These are phyloP conservation scores for Centropus bengalensis DNA, from an alignment of 2,113 vertebrate species.

Conservation along the genomic window DNA sequence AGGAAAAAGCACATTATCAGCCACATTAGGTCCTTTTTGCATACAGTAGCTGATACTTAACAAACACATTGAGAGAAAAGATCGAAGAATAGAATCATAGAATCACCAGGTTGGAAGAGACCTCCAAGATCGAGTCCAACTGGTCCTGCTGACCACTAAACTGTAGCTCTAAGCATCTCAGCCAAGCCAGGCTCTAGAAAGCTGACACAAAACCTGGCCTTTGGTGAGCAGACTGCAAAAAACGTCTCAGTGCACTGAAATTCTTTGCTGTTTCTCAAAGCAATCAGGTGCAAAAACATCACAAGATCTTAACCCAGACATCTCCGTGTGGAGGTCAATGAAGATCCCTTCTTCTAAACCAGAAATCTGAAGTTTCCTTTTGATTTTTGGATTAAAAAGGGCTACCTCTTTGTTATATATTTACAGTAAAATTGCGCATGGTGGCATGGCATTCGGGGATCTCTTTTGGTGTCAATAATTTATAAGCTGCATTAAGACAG, in stretches of 20 bases:
- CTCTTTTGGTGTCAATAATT: neutral
- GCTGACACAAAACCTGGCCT: neutral
- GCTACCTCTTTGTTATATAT: neutral
- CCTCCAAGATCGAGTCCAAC: too few species aligned
- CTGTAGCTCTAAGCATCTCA: too few species aligned
- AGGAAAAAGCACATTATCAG: neutral
- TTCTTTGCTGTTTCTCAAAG: constrained; percentile 27
- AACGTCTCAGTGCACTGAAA: constrained; percentile 1
- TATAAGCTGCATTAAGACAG: neutral
- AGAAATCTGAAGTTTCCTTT: neutral
- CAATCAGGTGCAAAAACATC: neutral
- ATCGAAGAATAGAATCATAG: neutral
- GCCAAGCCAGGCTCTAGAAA: neutral
- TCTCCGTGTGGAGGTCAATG: neutral
- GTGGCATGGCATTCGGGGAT: neutral
- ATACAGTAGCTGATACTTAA: neutral
- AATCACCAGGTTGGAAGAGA: too few species aligned
- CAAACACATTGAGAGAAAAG: neutral
- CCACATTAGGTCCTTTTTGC: neutral
- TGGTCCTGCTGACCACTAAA: too few species aligned
- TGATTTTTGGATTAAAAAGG: neutral
- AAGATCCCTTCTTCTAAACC: neutral
- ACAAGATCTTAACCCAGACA: neutral
- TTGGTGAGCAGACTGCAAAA: constrained; percentile 37
- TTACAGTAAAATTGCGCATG: neutral